phyloP scores from a whole-genome alignment of 2,888 invertebrate genomes.

The Standfussiana lucernea region DNA sequence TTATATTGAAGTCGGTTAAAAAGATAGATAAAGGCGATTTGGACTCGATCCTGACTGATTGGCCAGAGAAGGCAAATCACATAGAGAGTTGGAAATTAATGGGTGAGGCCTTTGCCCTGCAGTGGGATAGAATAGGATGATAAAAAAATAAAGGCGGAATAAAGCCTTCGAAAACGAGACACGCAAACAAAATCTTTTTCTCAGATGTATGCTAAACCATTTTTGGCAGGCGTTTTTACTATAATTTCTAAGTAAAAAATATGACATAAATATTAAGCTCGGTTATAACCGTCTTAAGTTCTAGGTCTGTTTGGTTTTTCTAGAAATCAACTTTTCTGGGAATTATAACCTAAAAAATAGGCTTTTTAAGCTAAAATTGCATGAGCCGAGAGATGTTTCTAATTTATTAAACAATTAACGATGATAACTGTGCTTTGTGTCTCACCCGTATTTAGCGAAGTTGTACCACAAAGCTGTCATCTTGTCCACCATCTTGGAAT shows the following conservation, averaged over 20 bases:
- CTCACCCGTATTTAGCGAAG: conserved; percentile 87
- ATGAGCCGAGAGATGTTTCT: not conserved
- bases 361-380: not conserved
- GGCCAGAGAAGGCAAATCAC: no score
- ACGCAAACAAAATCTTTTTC: not conserved
- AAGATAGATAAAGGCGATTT: not conserved
- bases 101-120: no score
- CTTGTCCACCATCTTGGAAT: conserved; percentile 83
- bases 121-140: no score
- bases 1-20: no score
- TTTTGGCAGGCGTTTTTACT: not conserved
- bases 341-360: no score
- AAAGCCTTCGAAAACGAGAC: not conserved
- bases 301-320: not conserved
- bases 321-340: not conserved
- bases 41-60: no score
- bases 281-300: not conserved
- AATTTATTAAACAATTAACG: not conserved
- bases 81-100: no score
- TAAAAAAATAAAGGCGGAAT: no score
- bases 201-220: not conserved
- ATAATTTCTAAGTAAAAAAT: not conserved
- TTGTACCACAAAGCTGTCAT: conserved; percentile 86
- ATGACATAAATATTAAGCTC: not conserved
- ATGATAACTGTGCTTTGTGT: not conserved